Evolutionary conservation across 2,113 vertebrate species (phyloP).

Genomic region (Herpetotheres cachinnans): DNA sequence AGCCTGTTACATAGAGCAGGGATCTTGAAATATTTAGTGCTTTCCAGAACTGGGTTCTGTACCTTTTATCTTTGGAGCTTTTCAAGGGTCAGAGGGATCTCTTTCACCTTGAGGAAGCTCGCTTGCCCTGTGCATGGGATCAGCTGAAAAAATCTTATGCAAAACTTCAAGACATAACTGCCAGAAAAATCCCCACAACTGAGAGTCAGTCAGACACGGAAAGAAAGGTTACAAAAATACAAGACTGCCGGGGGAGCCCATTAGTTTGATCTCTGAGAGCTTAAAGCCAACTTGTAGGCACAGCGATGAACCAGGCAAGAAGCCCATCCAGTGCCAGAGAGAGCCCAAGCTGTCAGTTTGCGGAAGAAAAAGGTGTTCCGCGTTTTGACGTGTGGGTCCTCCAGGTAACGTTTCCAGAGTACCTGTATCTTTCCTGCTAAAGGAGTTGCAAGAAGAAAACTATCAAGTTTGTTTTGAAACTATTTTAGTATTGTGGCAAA

Average conservation of each 20-base stretch:
- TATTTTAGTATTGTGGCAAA: background rate
- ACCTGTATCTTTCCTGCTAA: background rate
- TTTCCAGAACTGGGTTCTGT: background rate
- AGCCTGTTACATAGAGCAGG: background rate
- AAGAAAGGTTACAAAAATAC: background rate
- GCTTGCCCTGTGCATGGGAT: background rate
- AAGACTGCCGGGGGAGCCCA: background rate
- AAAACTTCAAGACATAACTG: background rate
- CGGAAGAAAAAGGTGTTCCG: background rate
- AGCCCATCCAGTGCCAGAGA: background rate
- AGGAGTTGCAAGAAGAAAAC: background rate
- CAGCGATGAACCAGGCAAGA: background rate
- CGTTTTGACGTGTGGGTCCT: background rate
- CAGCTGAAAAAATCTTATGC: background rate
- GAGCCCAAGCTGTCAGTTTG: background rate
- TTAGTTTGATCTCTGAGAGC: background rate
- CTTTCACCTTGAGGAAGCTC: background rate
- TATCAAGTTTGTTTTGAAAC: background rate
- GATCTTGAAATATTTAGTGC: background rate
- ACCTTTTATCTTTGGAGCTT: background rate
- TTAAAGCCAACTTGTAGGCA: background rate
- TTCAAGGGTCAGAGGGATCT: background rate
- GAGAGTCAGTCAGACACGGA: background rate
- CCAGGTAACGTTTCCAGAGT: background rate
- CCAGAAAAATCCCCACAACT: background rate